phyloP scores from a whole-genome alignment of 2,888 invertebrate species.

The Amaurobius ferox region DNA sequence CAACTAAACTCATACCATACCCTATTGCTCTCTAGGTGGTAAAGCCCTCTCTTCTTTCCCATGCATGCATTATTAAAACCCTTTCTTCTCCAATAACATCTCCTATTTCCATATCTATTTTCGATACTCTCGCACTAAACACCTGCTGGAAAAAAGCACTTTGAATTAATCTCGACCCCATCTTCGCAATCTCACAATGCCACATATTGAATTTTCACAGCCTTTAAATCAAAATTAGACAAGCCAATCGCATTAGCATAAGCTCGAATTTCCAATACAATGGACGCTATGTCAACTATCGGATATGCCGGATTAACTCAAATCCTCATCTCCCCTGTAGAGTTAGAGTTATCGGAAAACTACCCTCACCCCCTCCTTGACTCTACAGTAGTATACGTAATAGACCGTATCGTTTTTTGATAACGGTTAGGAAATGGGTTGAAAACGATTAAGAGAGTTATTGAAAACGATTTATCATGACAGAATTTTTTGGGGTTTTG shows the following conservation, averaged over 20 bases:
- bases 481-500: neutral
- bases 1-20: too few species aligned
- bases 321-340: slow-evolving; percentile 24
- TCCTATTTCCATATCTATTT: slow-evolving; percentile 6
- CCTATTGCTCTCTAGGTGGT: neutral
- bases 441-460: neutral
- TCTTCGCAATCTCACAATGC: slow-evolving; percentile 1
- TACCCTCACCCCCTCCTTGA: neutral
- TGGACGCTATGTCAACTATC: slow-evolving; percentile 42
- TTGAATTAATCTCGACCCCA: slow-evolving; percentile 3
- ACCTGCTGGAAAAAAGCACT: neutral
- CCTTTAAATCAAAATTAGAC: slow-evolving; percentile 41
- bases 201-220: slow-evolving; percentile 18
- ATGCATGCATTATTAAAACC: slow-evolving; percentile 6
- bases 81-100: slow-evolving; percentile 3
- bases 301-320: slow-evolving; percentile 43
- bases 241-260: slow-evolving; percentile 44
- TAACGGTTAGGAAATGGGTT: neutral
- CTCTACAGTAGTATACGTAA: slow-evolving; percentile 6
- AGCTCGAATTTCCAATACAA: slow-evolving; percentile 47
- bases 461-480: slow-evolving; percentile 1
- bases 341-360: slow-evolving; percentile 44
- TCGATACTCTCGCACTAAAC: neutral
- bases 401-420: slow-evolving; percentile 23
- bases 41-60: neutral